A percentile compares a stretch with the other conserved stretches of the same genome.
Evolutionary conservation across 2,113 vertebrate genomes (phyloP).

Genomic region (Archilochus colubris): DNA sequence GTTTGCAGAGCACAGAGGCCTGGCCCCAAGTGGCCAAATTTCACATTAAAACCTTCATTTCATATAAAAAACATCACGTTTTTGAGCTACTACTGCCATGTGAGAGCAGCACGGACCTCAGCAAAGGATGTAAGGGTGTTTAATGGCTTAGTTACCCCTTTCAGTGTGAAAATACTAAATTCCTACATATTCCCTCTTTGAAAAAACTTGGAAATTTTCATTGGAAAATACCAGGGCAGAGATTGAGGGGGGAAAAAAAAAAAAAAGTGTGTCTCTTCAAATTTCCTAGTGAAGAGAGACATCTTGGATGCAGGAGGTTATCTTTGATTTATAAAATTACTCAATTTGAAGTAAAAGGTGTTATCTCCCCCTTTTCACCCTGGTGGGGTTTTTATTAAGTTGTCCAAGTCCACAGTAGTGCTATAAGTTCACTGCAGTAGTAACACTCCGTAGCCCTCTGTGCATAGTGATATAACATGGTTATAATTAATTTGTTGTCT

Average conservation of each 20-base stretch:
- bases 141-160: neutral
- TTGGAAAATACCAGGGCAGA: neutral
- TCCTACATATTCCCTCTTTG: neutral
- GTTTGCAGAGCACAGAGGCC: neutral
- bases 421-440: neutral
- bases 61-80: neutral
- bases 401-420: neutral
- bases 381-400: neutral
- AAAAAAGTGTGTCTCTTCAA: neutral
- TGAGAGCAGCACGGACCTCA: neutral
- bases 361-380: neutral
- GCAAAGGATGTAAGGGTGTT: neutral
- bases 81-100: neutral
- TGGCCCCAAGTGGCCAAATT: neutral
- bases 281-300: neutral
- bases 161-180: neutral
- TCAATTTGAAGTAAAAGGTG: neutral
- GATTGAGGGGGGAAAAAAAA: neutral
- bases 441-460: neutral
- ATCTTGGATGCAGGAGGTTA: neutral
- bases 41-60: neutral
- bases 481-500: neutral
- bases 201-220: neutral
- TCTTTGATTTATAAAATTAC: neutral
- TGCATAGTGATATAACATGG: neutral